These are phyloP conservation scores for Sakesphorus luctuosus DNA, from an alignment of 2,113 vertebrate genomes.

Conservation along the genomic window DNA sequence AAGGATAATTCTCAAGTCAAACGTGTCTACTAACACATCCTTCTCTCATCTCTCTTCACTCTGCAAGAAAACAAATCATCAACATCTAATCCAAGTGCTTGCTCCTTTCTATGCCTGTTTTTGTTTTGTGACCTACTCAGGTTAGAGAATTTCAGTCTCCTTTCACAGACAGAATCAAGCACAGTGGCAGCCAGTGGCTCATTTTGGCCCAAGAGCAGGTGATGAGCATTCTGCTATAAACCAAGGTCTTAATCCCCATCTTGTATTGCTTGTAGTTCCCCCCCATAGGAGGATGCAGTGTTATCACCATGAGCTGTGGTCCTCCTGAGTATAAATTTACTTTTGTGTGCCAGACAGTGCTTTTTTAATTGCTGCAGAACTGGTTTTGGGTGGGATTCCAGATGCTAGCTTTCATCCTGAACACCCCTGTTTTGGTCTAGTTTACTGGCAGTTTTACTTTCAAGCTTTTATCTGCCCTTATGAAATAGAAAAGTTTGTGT, in stretches of 20 bases:
- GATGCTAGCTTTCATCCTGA: not conserved
- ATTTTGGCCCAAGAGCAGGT: not conserved
- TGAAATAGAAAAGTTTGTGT: not conserved
- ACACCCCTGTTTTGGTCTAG: not conserved
- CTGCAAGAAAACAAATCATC: not conserved
- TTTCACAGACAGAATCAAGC: not conserved
- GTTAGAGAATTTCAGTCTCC: not conserved
- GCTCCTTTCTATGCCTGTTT: not conserved
- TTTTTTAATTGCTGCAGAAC: not conserved
- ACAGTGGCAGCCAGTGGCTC: not conserved
- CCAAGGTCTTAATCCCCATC: not conserved
- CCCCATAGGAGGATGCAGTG: fast-evolving
- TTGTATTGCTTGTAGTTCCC: fast-evolving
- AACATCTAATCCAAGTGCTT: not conserved
- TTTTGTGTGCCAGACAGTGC: not conserved
- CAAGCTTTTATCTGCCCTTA: not conserved
- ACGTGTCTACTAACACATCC: not conserved
- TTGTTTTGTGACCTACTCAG: not conserved
- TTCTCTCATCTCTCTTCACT: not conserved
- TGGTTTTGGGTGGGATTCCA: not conserved
- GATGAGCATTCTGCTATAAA: not conserved
- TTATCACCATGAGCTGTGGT: not conserved
- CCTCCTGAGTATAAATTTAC: not conserved
- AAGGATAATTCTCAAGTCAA: not conserved
- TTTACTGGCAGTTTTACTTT: not conserved